Base-by-base conservation (phyloP, 2,113 vertebrate species). In the Calonectris borealis region DNA sequence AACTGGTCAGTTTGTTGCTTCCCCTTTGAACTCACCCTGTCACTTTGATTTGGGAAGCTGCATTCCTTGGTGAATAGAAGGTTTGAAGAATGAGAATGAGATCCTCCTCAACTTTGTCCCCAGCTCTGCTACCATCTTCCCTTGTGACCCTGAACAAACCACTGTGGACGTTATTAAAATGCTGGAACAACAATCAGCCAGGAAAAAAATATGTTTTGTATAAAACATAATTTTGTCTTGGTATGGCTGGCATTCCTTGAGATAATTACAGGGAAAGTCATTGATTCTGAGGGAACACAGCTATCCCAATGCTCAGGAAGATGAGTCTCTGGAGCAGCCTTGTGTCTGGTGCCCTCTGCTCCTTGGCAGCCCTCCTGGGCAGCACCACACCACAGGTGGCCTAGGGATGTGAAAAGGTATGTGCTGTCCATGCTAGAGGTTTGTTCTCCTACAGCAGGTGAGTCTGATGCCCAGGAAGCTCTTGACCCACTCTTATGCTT, bases 21-120 rank as follows among this genome's bases (percentile, higher is more conserved):
- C 46, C n/a, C 51, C 69, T 91, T 93, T 86, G 55, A 96, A 83
- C 46, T 71, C 31, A 64, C 46, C 22, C 66, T 66, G 44, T 86
- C 55, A 55, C 46, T 96, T 93, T 81, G 26, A 81, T 81, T 92
- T 92, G 64, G 24, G 26, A 89, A 89, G 52, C 38, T 89, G 38
- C 13, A 49, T 64, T 89, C 24, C 48, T 89, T 24, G 5, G 61
- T 60, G 27, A 24, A 79, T 38, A 85, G 48, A 76, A 91, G 20
- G 17, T 55, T 25, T 80, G 64, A 76, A 82, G 84, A 95, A 92
- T 70, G 9, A 82, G 55, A 81, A 87, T 61, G 44, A 80, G 31
- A 69, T 64, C 40, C 12, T 81, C 44, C 36, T 94, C 0, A 6
- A 32, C 52, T 89, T 86, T 76, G 26, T 57, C 68, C 18, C 16